A percentile compares a stretch with the other conserved stretches of the same genome.
Evolutionary conservation across 2,888 invertebrate genomes (phyloP).

Genomic region (Apotomis capreana): DNA sequence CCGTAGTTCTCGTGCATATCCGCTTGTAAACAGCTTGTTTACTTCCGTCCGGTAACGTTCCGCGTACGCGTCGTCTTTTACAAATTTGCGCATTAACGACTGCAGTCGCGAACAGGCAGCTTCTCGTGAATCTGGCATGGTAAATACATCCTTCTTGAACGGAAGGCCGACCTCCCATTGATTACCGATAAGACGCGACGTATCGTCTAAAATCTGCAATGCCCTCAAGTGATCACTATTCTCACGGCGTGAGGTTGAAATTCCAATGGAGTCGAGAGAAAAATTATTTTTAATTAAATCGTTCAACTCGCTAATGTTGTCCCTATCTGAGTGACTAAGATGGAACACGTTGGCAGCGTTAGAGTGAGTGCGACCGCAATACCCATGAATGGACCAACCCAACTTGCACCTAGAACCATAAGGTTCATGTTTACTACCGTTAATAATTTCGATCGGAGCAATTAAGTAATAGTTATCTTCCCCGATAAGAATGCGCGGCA

Average conservation of each 20-base stretch:
- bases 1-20: conserved; percentile 44
- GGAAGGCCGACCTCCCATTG: conserved; percentile 47
- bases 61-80: too few relatives aligned
- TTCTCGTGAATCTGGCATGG: too few relatives aligned
- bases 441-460: conserved; percentile 42
- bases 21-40: conserved; percentile 41
- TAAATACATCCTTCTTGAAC: conserved; percentile 43
- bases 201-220: conserved; percentile 45
- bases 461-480: conserved; percentile 33
- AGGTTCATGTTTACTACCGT: conserved; percentile 41
- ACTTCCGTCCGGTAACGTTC: conserved; percentile 40
- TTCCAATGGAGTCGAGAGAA: conserved; percentile 46
- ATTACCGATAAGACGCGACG: conserved; percentile 39
- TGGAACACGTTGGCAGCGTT: conserved; percentile 28
- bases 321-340: conserved; percentile 38
- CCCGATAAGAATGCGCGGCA: conserved; percentile 26
- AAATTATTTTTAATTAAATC: conserved; percentile 43
- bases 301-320: conserved; percentile 39
- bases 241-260: conserved; percentile 44
- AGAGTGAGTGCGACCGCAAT: conserved; percentile 40
- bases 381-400: conserved; percentile 45
- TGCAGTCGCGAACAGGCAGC: too few relatives aligned
- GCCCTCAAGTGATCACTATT: conserved; percentile 46
- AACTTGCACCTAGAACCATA: conserved; percentile 24
- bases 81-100: too few relatives aligned